These are phyloP conservation scores for Choreutis nemorana DNA, from an alignment of 2,888 invertebrate species.

Conservation along the genomic window DNA sequence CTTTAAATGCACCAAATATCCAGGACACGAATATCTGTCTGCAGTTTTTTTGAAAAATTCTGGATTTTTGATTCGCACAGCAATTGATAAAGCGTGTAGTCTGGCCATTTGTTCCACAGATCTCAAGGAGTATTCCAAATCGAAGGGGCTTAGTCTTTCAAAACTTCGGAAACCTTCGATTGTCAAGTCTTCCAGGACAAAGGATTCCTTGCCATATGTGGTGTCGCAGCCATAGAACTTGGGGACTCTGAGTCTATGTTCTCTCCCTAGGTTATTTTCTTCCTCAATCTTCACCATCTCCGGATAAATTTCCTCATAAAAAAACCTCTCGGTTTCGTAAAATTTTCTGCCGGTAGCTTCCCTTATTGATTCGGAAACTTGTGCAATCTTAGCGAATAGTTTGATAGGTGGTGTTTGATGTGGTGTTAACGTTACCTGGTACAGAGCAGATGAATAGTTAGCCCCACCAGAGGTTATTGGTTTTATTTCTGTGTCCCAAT, in stretches of 20 bases:
- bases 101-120: conserved; percentile 9
- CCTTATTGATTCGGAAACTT: conserved; percentile 14
- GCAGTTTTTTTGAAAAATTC: conserved; percentile 3
- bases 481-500: conserved; percentile 12
- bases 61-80: conserved; percentile 6
- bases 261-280: conserved; percentile 17
- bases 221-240: conserved; percentile 25
- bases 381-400: conserved; percentile 16
- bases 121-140: conserved; percentile 8
- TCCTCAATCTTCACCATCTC: conserved; percentile 21
- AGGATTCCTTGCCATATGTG: conserved; percentile 7
- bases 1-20: too few species aligned
- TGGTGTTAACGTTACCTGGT: conserved; percentile 17
- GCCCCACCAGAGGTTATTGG: conserved; percentile 25
- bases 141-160: conserved; percentile 8
- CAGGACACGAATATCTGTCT: not conserved
- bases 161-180: conserved; percentile 5
- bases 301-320: conserved; percentile 24
- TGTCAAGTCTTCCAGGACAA: conserved; percentile 10
- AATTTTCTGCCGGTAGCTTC: conserved; percentile 8
- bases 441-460: conserved; percentile 30
- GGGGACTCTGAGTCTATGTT: conserved; percentile 23
- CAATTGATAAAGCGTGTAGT: conserved; percentile 10
- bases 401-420: conserved; percentile 10
- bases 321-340: conserved; percentile 25